These are phyloP conservation scores for Lutraria lutraria DNA, from an alignment of 2,888 invertebrate species.

Conservation along the genomic window DNA sequence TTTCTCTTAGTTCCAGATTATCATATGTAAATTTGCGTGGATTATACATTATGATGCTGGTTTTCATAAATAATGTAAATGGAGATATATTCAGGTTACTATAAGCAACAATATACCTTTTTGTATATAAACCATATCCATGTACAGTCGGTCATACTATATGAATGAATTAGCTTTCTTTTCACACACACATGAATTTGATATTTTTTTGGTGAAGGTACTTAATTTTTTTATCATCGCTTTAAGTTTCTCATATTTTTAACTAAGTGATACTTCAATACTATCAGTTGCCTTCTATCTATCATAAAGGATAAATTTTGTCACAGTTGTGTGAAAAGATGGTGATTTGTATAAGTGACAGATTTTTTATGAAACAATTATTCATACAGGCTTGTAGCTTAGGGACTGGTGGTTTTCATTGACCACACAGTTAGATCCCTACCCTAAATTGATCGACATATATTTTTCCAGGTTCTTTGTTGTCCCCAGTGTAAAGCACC, in stretches of 20 bases:
- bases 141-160: neutral
- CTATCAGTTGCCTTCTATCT: neutral
- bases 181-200: constrained; percentile 14
- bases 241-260: constrained; percentile 1
- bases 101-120: neutral
- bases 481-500: too few relatives aligned
- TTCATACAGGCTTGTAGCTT: too few relatives aligned
- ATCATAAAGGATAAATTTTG: neutral
- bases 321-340: neutral
- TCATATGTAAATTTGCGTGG: neutral
- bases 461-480: too few relatives aligned
- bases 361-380: too few relatives aligned
- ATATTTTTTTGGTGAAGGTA: neutral
- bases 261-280: constrained; percentile 15
- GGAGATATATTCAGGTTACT: constrained; percentile 5
- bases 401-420: too few relatives aligned
- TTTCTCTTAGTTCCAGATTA: neutral
- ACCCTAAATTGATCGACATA: too few relatives aligned
- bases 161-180: neutral
- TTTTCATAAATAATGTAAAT: constrained; percentile 12
- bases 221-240: neutral
- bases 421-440: too few relatives aligned
- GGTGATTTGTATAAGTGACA: neutral
- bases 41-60: constrained; percentile 12
- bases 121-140: neutral